phyloP scores from a whole-genome alignment of 2,797 vertebrate genomes.

The Ambastaia sidthimunki region DNA sequence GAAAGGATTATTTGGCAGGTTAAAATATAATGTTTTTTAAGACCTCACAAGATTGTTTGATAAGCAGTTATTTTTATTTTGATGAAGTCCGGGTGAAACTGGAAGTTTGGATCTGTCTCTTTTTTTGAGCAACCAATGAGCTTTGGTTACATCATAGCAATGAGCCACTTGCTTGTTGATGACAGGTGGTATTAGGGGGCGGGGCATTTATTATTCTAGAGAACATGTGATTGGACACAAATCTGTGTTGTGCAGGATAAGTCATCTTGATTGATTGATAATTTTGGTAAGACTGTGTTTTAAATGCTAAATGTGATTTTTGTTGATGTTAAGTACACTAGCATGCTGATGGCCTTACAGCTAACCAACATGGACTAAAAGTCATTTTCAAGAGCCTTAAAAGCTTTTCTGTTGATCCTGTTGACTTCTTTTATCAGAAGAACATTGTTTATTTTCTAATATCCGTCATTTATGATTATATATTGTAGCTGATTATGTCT shows the following conservation, averaged over 20 bases:
- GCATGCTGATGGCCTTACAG: neutral
- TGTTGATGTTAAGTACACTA: neutral
- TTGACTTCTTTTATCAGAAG: conserved; percentile 15
- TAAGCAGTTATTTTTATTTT: too few species aligned
- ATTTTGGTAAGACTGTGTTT: neutral
- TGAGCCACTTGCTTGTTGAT: neutral
- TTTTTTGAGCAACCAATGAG: neutral
- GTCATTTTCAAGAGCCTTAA: neutral
- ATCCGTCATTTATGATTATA: conserved; percentile 30
- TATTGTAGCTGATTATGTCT: conserved; percentile 39
- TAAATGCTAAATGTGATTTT: neutral
- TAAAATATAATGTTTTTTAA: neutral
- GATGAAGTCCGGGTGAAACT: too few species aligned
- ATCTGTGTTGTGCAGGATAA: neutral
- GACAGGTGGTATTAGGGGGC: neutral
- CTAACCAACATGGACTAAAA: neutral
- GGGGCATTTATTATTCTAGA: neutral
- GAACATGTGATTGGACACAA: neutral
- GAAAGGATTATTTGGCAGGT: neutral
- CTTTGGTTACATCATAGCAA: neutral
- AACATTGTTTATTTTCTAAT: conserved; percentile 31
- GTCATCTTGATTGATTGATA: neutral
- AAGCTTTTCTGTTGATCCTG: neutral
- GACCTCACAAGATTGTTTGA: too few species aligned
- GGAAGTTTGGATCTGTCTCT: too few species aligned